A percentile compares a stretch with the other conserved stretches of the same genome.
phyloP scores from a whole-genome alignment of 2,888 invertebrate species.

The Endomychus coccineus region DNA sequence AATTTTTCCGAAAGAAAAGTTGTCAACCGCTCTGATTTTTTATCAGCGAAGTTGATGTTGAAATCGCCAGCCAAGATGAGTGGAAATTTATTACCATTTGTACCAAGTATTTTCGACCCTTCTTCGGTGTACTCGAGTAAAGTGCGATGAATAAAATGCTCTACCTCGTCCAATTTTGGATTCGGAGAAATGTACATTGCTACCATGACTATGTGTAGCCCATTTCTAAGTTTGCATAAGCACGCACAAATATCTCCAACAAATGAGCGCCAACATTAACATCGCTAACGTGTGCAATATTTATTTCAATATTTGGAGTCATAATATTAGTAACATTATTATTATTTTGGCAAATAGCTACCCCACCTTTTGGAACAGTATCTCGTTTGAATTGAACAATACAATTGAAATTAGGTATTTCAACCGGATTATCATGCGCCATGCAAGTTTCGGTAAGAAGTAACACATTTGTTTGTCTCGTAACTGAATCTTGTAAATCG shows the following conservation, averaged over 20 bases:
- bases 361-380: conserved; percentile 25
- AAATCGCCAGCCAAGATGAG: too few relatives aligned
- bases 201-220: conserved; percentile 24
- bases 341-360: conserved; percentile 29
- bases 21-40: too few relatives aligned
- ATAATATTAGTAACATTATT: conserved; percentile 21
- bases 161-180: conserved; percentile 26
- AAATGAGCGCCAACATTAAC: too few relatives aligned
- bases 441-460: conserved; percentile 15
- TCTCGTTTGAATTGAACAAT: conserved; percentile 27
- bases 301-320: conserved; percentile 28
- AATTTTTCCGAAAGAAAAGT: too few relatives aligned
- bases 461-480: conserved; percentile 13
- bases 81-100: too few relatives aligned
- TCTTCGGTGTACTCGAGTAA: conserved; percentile 8
- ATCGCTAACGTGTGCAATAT: conserved; percentile 17
- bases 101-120: conserved; percentile 1
- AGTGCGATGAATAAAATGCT: conserved; percentile 28
- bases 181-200: conserved; percentile 27
- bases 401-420: conserved; percentile 28
- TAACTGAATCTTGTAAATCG: conserved; percentile 12
- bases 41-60: too few relatives aligned
- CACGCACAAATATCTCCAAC: conserved; percentile 26
- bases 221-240: conserved; percentile 24
- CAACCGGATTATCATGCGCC: conserved; percentile 9